Conservation (phyloP, 2,888 invertebrate species). For the Myathropa florea region DNA sequence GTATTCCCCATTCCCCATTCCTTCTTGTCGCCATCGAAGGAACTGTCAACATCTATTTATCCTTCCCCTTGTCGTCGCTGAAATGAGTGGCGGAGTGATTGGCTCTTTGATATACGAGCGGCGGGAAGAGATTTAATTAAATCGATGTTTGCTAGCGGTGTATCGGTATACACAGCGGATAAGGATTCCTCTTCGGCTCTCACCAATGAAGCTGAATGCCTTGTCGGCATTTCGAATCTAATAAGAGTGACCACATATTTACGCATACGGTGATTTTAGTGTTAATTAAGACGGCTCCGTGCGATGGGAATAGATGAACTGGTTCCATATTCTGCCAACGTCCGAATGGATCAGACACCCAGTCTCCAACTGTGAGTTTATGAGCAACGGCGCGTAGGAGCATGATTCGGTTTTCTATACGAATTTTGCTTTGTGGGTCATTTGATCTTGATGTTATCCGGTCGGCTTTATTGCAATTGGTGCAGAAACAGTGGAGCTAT, state of each 20-base stretch:
- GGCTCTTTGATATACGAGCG: constrained; percentile 53
- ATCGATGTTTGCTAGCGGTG: constrained; percentile 58
- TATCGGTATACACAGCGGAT: not conserved
- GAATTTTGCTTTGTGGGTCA: too few species aligned
- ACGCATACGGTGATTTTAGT: constrained; percentile 48
- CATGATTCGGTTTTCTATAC: too few species aligned
- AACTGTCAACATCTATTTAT: not conserved
- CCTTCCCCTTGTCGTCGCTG: not conserved
- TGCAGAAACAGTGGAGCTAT: too few species aligned
- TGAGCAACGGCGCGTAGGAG: too few species aligned
- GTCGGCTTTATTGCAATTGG: too few species aligned
- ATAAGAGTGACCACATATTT: constrained; percentile 65
- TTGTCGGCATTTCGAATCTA: constrained; percentile 40
- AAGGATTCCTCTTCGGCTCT: constrained; percentile 35
- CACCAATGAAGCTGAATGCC: not conserved
- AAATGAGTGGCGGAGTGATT: not conserved
- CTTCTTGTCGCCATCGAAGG: not conserved
- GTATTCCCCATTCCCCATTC: not conserved
- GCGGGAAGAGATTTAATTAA: constrained; percentile 66
- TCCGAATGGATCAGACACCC: not conserved
- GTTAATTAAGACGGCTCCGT: constrained; percentile 33
- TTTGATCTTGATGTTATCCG: too few species aligned
- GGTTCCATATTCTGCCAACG: not conserved
- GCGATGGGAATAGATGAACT: not conserved
- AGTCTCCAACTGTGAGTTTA: not conserved